These are phyloP conservation scores for Drosophila arizonae DNA, from an alignment of 1,140 invertebrate genomes.

Conservation along the genomic window DNA sequence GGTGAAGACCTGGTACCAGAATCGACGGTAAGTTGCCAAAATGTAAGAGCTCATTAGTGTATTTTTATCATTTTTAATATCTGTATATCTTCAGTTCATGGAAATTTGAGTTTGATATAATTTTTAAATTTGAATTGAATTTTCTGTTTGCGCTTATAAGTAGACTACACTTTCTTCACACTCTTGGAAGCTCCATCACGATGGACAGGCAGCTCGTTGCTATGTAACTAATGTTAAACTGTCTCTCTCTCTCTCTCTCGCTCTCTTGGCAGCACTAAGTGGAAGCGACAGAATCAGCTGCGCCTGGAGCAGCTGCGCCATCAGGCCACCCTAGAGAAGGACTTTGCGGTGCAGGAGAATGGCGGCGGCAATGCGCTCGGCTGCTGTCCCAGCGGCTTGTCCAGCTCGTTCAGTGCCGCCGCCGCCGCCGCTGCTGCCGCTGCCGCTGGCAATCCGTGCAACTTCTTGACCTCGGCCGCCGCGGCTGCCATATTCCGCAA, in stretches of 20 bases:
- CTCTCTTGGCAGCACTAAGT: conserved; percentile 91
- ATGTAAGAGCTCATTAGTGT: neutral
- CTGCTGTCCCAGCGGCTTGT: conserved; percentile 76
- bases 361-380: conserved; percentile 48
- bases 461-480: conserved; percentile 84
- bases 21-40: conserved; percentile 88
- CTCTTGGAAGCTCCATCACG: no score
- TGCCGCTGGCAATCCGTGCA: conserved; percentile 82
- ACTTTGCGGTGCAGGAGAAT: conserved; percentile 71
- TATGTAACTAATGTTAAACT: no score
- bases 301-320: conserved; percentile 92
- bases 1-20: conserved; percentile 98
- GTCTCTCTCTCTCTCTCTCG: neutral
- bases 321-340: conserved; percentile 85
- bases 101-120: no score
- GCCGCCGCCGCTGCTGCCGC: conserved; percentile 69
- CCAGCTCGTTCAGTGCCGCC: conserved; percentile 65
- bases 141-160: no score
- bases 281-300: conserved; percentile 96
- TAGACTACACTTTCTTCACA: no score
- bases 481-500: conserved; percentile 89
- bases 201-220: no score
- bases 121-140: no score
- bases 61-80: neutral
- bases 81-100: no score